Percentiles rank a stretch among this genome's conserved stretches.
These are phyloP conservation scores for Doris montereyensis DNA, from an alignment of 2,888 invertebrate species.

Conservation along the genomic window DNA sequence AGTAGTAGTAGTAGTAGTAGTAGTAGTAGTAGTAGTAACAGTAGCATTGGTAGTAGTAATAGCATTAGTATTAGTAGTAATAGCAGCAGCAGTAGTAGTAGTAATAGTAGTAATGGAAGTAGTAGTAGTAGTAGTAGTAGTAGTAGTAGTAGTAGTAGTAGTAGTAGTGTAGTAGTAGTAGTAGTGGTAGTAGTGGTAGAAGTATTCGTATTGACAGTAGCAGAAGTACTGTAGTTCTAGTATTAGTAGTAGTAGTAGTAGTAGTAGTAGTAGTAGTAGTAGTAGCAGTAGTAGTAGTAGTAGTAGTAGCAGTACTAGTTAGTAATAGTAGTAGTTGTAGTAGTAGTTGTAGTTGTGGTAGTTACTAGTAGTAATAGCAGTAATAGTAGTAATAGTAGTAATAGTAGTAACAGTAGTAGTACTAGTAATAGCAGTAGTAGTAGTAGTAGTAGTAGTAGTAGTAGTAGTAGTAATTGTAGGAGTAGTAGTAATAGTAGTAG, in stretches of 20 bases:
- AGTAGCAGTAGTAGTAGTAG: neutral
- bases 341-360: neutral
- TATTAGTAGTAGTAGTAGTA: neutral
- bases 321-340: neutral
- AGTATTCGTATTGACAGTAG: neutral
- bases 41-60: neutral
- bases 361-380: neutral
- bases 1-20: neutral
- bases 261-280: neutral
- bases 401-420: constrained; percentile 5
- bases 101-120: constrained; percentile 1
- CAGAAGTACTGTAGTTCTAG: neutral
- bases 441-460: constrained; percentile 14
- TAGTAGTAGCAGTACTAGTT: neutral
- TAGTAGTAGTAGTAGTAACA: neutral
- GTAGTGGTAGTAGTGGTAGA: neutral
- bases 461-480: neutral
- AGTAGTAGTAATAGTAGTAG: constrained; percentile 4
- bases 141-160: constrained; percentile 5
- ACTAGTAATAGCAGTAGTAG: constrained; percentile 8
- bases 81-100: constrained; percentile 8
- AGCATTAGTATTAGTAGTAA: constrained; percentile 2
- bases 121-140: constrained; percentile 5
- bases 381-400: neutral
- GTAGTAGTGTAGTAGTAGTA: neutral